Base-by-base conservation (phyloP, 2,113 vertebrate species). In the Suricata suricatta region DNA sequence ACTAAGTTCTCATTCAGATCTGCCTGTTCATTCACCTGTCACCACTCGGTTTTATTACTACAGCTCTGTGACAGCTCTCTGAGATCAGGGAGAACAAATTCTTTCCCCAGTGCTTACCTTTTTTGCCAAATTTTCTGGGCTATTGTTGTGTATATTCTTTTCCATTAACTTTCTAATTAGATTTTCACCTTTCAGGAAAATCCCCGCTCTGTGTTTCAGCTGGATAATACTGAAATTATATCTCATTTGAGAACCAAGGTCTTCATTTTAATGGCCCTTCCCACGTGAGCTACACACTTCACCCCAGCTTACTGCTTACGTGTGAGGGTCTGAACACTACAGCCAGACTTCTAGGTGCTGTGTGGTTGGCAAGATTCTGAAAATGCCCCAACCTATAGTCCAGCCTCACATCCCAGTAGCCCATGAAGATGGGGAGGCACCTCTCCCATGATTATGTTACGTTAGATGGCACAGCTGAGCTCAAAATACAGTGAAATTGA, bases 121-220 rank as follows among this genome's bases (percentile, higher is more conserved):
- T 60, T 52, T 69, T 35, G 25, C 12, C 60, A 72, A 90, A 84
- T 68, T 50, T 92, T 68, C 35, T 57, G 77, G 41, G 8, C 23
- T 64, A 72, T 63, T 95, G 31, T 54, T 69, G 33, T 14, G 11
- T 27, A 87, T n/a, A 68, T 47, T 92, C 14, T 88, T 88, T 77
- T 60, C 7, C 16, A 50, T 35, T 19, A 93, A 92, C 15, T 87
- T 82, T 47, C 81, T 9, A 95, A 88, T 93, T 33, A 91, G 23
- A 19, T 76, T 69, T 85, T 80, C n/a, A 82, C 38, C 25, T 83
- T 93, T 72, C n/a, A 96, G 83, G 72, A 71, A 97, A 96, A 82
- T 7, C 15, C 7, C 2, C 86, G 35, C 23, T 57, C 16, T n/a
- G 17, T 77, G 15, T 85, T 94, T 92, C 29, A 86, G 29, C 69